Conservation (phyloP, 2,888 invertebrate species). For the Agriopis marginaria region DNA sequence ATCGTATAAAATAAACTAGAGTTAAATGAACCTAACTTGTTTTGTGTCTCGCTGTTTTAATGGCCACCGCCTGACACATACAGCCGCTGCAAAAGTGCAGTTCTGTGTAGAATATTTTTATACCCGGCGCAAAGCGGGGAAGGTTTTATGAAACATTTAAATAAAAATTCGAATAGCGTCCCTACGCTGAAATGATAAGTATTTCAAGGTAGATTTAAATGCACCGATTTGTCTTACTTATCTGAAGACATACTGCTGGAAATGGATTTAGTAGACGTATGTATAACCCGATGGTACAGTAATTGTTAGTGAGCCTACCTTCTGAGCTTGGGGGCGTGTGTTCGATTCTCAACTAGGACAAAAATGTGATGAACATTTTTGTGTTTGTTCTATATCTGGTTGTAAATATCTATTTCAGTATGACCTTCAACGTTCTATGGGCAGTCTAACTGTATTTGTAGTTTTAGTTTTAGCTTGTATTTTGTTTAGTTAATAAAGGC, state of each 20-base stretch:
- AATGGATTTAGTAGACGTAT: not conserved
- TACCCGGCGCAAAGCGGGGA: constrained; percentile 40
- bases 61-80: constrained; percentile 44
- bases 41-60: constrained; percentile 25
- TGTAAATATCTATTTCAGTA: too few relatives aligned
- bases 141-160: constrained; percentile 25
- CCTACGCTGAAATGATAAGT: constrained; percentile 22
- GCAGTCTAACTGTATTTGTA: too few relatives aligned
- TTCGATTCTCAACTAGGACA: too few relatives aligned
- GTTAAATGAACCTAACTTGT: constrained; percentile 4
- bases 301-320: not conserved
- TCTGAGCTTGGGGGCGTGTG: too few relatives aligned
- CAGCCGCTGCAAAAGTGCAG: constrained; percentile 49
- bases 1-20: constrained; percentile 2
- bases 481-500: too few relatives aligned
- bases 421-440: too few relatives aligned
- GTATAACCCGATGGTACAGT: too few relatives aligned
- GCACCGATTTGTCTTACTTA: not conserved
- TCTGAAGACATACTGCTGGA: not conserved
- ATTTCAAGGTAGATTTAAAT: not conserved
- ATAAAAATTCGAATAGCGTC: not conserved
- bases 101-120: constrained; percentile 50
- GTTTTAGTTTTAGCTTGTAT: too few relatives aligned
- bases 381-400: too few relatives aligned
- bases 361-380: too few relatives aligned